These are phyloP conservation scores for Anorthoa munda DNA, from an alignment of 2,888 invertebrate species.

Conservation along the genomic window DNA sequence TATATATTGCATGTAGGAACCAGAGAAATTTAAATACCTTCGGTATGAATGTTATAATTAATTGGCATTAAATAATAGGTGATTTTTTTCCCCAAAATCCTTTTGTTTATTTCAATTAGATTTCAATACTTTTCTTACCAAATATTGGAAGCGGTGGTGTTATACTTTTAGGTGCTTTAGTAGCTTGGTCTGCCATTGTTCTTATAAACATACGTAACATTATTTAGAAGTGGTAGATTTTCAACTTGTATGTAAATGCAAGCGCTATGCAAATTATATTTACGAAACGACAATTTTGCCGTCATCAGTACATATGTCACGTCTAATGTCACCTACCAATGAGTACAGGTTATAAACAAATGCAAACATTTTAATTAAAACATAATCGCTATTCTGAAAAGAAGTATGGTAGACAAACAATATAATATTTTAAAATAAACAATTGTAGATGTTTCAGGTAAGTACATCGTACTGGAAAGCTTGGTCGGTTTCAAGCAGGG, in stretches of 20 bases:
- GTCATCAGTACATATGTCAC: too few species aligned
- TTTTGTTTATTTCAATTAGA: not conserved
- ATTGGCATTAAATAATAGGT: too few species aligned
- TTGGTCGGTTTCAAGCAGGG: slow-evolving; percentile 86
- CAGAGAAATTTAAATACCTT: not conserved
- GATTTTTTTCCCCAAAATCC: not conserved
- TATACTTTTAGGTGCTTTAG: slow-evolving; percentile 48
- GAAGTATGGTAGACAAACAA: slow-evolving; percentile 15
- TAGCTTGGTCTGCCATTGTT: slow-evolving; percentile 63
- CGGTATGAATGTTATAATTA: not conserved
- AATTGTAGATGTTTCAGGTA: slow-evolving; percentile 61
- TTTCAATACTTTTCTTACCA: slow-evolving; percentile 74
- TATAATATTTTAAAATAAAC: slow-evolving; percentile 6
- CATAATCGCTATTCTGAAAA: slow-evolving; percentile 3
- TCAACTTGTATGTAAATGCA: slow-evolving; percentile 3
- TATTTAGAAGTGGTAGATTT: not conserved
- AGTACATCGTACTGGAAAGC: slow-evolving; percentile 88
- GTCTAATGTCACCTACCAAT: not conserved
- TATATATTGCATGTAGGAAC: not conserved
- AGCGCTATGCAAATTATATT: not conserved
- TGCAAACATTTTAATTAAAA: slow-evolving; percentile 27
- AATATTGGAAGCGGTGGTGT: slow-evolving; percentile 78
- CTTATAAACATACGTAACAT: slow-evolving; percentile 74
- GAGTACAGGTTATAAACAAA: slow-evolving; percentile 16
- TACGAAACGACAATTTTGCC: not conserved